Base-by-base conservation (phyloP, 2,888 invertebrate genomes). In the Scaeva pyrastri region DNA sequence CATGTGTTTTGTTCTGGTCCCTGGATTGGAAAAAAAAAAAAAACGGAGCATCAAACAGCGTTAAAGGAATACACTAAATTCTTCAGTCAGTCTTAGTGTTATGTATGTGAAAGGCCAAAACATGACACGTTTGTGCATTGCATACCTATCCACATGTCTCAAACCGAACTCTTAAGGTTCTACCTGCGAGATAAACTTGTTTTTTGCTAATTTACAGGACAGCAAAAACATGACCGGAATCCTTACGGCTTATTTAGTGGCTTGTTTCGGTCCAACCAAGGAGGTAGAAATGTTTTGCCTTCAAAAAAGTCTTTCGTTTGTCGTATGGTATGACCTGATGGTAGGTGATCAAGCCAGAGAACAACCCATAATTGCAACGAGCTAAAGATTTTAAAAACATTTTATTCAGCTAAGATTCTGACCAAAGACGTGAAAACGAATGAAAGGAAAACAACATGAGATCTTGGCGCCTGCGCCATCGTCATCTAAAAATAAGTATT, bases 201-300 rank as follows among this genome's bases (percentile, higher is more conserved):
- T 86, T 86, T 76, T 62, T 64, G 86, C 86, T 86, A 86, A 82
- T 86, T 86, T 86, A 86, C 86, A 86, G 86, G 86, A 86, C 86
- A 86, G 86, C 81, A 82, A 56, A 82, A 86, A 86, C 82, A 86
- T 77, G 81, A 56, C 74, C 70, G 62, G 77, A 82, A 64, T 86
- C 86, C 86, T 81, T 86, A 86, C 77, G 86, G 86, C 86, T 86
- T 86, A 86, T 86, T 86, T 86, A 86, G 82, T 82, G 81, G 64
- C 81, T 81, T 86, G 86, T 86, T 77, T 58, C 64, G 70, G 43
- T 70, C 64, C 72, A 77, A 23, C 48, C 56, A 64, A 86, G 55
- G 62, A 85, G 80, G 76, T 70, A 80, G 50, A 64, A 85, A 52
- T 58, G 56, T 23, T 77, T 36, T 23, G 52, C 52, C 60, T 85